These are phyloP conservation scores for Poecile atricapillus DNA, from an alignment of 2,113 vertebrate genomes.

Conservation along the genomic window DNA sequence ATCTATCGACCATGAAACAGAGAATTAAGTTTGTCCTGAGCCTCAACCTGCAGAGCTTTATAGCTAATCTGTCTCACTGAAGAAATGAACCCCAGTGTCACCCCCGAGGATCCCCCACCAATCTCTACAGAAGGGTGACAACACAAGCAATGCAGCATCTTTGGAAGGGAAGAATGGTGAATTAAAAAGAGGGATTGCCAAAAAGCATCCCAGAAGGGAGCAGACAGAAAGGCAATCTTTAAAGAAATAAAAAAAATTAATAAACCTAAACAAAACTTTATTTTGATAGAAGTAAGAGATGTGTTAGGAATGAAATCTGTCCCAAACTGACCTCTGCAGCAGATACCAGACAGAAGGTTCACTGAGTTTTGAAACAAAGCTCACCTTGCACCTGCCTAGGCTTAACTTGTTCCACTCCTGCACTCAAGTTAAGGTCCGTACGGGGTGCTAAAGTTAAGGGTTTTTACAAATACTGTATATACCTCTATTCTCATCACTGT, in stretches of 20 bases:
- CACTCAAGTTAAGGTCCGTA: constrained; percentile 63
- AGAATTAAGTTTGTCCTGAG: not conserved
- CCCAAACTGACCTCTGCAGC: constrained; percentile 38
- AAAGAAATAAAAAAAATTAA: not conserved
- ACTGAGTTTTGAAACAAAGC: constrained; percentile 30
- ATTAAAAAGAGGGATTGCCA: not conserved
- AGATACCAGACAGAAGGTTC: not conserved
- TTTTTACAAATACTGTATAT: constrained; percentile 64
- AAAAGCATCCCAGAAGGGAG: not conserved
- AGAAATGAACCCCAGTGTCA: not conserved
- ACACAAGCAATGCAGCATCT: not conserved
- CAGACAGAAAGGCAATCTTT: not conserved
- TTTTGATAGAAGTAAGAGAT: not conserved
- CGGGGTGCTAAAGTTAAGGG: constrained; percentile 53
- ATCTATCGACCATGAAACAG: not conserved
- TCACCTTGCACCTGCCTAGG: constrained; percentile 61
- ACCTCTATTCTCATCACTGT: constrained; percentile 84
- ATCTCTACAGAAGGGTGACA: not conserved
- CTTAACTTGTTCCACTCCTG: constrained; percentile 58
- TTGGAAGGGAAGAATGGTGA: not conserved
- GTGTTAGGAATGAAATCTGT: not conserved
- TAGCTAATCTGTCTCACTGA: not conserved
- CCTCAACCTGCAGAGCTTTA: not conserved
- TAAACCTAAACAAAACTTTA: not conserved
- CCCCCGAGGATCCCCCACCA: not conserved